Evolutionary conservation across 2,113 vertebrate genomes (phyloP).

Genomic region (Polyodon spathula): DNA sequence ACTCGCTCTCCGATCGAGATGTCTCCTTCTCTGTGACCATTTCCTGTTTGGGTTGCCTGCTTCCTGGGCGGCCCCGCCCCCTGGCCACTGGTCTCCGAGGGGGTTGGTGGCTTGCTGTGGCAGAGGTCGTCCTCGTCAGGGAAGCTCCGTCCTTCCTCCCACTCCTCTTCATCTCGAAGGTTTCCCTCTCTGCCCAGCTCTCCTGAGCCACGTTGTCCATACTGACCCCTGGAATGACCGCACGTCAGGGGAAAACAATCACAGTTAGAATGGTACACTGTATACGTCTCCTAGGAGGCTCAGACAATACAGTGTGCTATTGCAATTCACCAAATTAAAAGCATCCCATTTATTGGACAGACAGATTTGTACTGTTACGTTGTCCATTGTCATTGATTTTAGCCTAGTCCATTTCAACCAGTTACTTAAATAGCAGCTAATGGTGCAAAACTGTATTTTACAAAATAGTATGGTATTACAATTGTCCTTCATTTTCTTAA

Average conservation of each 20-base stretch:
- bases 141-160: constrained; percentile 34
- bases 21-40: constrained; percentile 43
- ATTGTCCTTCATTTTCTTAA: too few relatives aligned
- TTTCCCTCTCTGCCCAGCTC: constrained; percentile 34
- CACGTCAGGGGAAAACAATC: neutral
- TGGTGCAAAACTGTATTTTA: too few relatives aligned
- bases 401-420: too few relatives aligned
- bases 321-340: too few relatives aligned
- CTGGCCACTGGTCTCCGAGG: constrained; percentile 30
- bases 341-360: too few relatives aligned
- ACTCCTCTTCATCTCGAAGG: constrained; percentile 15
- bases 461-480: too few relatives aligned
- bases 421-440: too few relatives aligned
- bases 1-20: constrained; percentile 46
- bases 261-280: constrained; percentile 3
- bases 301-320: too few relatives aligned
- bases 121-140: constrained; percentile 21
- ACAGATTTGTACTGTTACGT: too few relatives aligned
- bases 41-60: constrained; percentile 21
- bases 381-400: too few relatives aligned
- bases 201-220: constrained; percentile 53
- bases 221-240: constrained; percentile 42
- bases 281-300: neutral
- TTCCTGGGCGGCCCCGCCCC: constrained; percentile 26
- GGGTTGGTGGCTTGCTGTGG: neutral